Evolutionary conservation across 2,797 vertebrate species (phyloP).

Genomic region (Rhinatrema bivittatum): DNA sequence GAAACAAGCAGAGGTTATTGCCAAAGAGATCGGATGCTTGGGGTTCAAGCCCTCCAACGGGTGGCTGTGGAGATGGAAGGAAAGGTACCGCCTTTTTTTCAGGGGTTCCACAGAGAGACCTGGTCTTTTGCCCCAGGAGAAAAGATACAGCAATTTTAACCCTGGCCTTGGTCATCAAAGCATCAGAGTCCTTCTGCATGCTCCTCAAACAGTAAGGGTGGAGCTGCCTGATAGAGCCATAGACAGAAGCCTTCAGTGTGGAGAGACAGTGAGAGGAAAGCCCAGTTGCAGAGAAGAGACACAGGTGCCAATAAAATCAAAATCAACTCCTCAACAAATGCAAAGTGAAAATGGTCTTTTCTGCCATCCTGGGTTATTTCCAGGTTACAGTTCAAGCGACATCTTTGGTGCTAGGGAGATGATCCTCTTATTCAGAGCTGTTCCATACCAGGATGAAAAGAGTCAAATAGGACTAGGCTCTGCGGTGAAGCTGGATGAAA

Average conservation of each 20-base stretch:
- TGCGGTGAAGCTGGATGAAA: neutral
- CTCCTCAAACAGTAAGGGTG: neutral
- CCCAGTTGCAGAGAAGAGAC: neutral
- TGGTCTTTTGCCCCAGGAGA: neutral
- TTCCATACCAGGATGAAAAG: neutral
- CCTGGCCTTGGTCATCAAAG: slow-evolving; percentile 3
- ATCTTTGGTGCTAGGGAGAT: slow-evolving; percentile 11
- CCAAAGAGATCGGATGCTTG: slow-evolving; percentile 10
- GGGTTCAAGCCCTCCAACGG: slow-evolving; percentile 16
- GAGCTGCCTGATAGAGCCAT: neutral
- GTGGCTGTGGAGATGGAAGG: slow-evolving; percentile 18
- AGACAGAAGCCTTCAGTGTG: no score
- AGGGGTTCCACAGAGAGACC: neutral
- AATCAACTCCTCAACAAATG: neutral
- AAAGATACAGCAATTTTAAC: neutral
- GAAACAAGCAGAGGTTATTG: slow-evolving; percentile 7
- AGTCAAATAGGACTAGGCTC: no score
- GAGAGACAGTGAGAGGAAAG: neutral
- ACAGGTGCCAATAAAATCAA: neutral
- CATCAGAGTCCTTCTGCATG: neutral
- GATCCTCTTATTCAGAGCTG: slow-evolving; percentile 1
- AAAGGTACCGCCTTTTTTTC: slow-evolving; percentile 7
- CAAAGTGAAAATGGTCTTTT: neutral
- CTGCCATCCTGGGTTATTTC: slow-evolving; percentile 8
- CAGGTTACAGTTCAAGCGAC: slow-evolving; percentile 6